Conservation (phyloP, 2,113 vertebrate species). For the Callocephalon fimbriatum region DNA sequence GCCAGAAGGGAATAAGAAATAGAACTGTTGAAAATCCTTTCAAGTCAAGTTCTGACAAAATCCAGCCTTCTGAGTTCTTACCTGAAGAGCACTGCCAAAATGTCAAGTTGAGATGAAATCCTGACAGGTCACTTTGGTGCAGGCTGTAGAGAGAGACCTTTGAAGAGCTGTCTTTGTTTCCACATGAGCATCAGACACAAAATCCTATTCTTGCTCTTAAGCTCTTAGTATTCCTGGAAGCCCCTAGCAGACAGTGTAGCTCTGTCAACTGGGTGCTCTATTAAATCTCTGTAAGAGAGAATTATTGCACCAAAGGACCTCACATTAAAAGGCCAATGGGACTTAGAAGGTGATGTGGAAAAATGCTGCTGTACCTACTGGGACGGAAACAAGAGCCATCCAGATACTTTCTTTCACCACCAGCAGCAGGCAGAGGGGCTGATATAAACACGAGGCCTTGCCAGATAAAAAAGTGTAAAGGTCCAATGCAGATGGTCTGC, state of each 20-base stretch:
- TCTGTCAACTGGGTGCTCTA: not conserved
- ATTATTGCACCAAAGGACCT: not conserved
- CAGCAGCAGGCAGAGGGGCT: not conserved
- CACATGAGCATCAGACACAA: not conserved
- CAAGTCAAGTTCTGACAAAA: constrained; percentile 46
- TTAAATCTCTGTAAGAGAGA: not conserved
- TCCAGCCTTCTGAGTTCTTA: not conserved
- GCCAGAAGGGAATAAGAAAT: constrained; percentile 11
- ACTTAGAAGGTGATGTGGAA: not conserved
- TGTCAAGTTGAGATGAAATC: constrained; percentile 25
- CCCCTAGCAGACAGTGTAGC: not conserved
- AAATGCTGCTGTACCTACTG: not conserved
- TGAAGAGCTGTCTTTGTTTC: constrained; percentile 33
- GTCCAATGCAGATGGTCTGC: not conserved
- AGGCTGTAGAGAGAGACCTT: not conserved
- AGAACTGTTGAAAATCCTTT: constrained; percentile 25
- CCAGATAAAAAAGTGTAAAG: not conserved
- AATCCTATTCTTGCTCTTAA: not conserved
- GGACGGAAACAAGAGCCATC: not conserved
- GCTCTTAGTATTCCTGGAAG: not conserved
- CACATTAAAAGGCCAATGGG: not conserved
- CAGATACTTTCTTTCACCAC: not conserved
- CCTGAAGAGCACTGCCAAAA: constrained; percentile 28
- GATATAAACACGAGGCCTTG: not conserved
- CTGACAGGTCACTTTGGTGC: constrained; percentile 14